A percentile compares a stretch with the other conserved stretches of the same genome.
Conservation (phyloP, 2,113 vertebrate species). For the Pseudopodoces humilis region DNA sequence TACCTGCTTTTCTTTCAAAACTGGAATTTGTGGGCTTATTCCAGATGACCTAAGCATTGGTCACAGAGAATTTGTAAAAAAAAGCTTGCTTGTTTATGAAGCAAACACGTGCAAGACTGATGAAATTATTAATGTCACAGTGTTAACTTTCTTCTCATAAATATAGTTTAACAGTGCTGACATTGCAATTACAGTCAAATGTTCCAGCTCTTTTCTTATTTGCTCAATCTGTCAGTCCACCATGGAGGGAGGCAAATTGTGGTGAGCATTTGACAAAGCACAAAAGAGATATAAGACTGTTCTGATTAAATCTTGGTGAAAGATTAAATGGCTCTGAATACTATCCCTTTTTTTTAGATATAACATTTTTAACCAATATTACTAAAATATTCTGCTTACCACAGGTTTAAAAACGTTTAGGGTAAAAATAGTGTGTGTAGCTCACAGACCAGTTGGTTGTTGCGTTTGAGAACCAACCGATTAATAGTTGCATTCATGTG, state of each 20-base stretch:
- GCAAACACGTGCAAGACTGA: constrained; percentile 71
- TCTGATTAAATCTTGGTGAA: constrained; percentile 78
- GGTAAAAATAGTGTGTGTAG: neutral
- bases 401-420: constrained; percentile 17
- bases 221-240: constrained; percentile 71
- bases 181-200: constrained; percentile 72
- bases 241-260: constrained; percentile 67
- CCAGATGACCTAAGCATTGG: constrained; percentile 39
- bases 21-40: constrained; percentile 45
- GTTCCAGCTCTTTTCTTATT: constrained; percentile 72
- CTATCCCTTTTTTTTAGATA: constrained; percentile 59
- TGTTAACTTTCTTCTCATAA: constrained; percentile 79
- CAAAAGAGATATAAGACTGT: constrained; percentile 75
- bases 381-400: constrained; percentile 37
- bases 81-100: constrained; percentile 74
- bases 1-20: constrained; percentile 58
- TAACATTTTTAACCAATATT: constrained; percentile 58
- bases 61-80: constrained; percentile 66
- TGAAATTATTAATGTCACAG: constrained; percentile 78
- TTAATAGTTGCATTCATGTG: neutral
- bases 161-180: constrained; percentile 77
- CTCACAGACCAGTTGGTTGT: neutral
- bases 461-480: neutral
- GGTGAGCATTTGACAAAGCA: constrained; percentile 70
- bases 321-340: constrained; percentile 72